Base-by-base conservation (phyloP, 2,888 invertebrate genomes). In the Drosophila sordidula region DNA sequence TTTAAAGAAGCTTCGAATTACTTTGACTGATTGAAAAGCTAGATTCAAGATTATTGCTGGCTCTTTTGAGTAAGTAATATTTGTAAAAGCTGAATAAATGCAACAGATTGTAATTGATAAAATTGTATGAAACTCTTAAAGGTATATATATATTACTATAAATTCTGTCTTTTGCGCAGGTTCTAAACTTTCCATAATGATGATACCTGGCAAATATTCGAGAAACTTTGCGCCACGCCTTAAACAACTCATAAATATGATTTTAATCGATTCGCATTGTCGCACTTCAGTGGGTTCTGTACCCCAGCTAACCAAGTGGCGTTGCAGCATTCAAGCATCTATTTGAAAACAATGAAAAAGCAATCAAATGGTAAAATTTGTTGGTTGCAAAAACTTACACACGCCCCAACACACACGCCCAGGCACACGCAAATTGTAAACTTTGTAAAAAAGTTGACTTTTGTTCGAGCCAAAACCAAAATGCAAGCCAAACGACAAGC, bases 321-420 rank as follows among this genome's bases (percentile, higher is more conserved):
- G 16, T 34, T 41, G 3, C 51, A n/a, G 38, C 69, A 49, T 72
- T 77, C 69, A 68, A 79, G 70, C 63, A 75, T 56, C 67, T 75
- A 82, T 80, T 76, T 72, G 66, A 78, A 87, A 85, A 87, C 87
- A 82, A 85, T 87, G 83, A 82, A 85, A 87, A 82, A 76, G 82
- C 84, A 87, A 85, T 85, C 87, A 85, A 78, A 76, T 80, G 71
- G 55, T 67, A 62, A 66, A 50, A 62, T 62, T 66, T 72, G 66
- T 49, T 16, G 45, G 18, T 51, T 58, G 18, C 55, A 52, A 56
- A 65, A 83, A 78, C 76, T 59, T 64, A 39, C 45, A 54, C 78
- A 56, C 45, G 71, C 55, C 61, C 64, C 47, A 25, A 41, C 36
- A 38, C 36, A 34, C 29, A 50, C 49, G n/a, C n/a, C 29, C 32